These are phyloP conservation scores for Ceratotherium simum DNA, from an alignment of 2,113 vertebrate genomes.

Conservation along the genomic window DNA sequence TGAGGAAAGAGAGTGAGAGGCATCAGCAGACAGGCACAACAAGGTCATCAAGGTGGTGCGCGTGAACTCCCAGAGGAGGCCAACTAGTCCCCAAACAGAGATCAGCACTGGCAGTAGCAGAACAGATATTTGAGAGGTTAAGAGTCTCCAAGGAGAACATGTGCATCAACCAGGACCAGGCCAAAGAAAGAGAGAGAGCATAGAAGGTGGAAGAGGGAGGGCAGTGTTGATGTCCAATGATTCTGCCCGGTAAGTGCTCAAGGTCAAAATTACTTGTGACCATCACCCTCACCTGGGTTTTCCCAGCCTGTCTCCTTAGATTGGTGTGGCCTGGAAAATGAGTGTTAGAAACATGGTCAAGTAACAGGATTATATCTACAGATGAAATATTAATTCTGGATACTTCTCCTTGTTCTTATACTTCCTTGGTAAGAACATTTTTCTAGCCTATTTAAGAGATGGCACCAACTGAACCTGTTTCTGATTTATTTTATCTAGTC, in stretches of 20 bases:
- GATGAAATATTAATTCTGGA: background rate
- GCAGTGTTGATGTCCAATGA: background rate
- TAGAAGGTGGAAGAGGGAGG: background rate
- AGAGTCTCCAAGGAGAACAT: background rate
- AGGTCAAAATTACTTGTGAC: background rate
- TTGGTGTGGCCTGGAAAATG: background rate
- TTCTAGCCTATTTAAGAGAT: background rate
- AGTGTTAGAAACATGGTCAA: background rate
- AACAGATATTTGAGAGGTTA: background rate
- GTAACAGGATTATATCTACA: background rate
- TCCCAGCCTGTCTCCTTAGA: background rate
- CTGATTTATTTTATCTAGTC: slow-evolving; percentile 61
- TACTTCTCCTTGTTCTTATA: slow-evolving; percentile 48
- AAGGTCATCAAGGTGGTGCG: background rate
- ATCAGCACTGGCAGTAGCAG: background rate
- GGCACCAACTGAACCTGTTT: background rate
- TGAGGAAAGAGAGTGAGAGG: background rate
- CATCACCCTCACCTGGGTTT: background rate
- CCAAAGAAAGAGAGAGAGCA: background rate
- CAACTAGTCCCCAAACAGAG: background rate
- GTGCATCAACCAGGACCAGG: background rate
- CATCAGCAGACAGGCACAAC: too few relatives aligned
- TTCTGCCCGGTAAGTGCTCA: background rate
- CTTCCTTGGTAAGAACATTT: slow-evolving; percentile 11
- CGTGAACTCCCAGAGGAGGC: background rate